These are phyloP conservation scores for Prionailurus bengalensis DNA, from an alignment of 2,113 vertebrate species.

Conservation along the genomic window DNA sequence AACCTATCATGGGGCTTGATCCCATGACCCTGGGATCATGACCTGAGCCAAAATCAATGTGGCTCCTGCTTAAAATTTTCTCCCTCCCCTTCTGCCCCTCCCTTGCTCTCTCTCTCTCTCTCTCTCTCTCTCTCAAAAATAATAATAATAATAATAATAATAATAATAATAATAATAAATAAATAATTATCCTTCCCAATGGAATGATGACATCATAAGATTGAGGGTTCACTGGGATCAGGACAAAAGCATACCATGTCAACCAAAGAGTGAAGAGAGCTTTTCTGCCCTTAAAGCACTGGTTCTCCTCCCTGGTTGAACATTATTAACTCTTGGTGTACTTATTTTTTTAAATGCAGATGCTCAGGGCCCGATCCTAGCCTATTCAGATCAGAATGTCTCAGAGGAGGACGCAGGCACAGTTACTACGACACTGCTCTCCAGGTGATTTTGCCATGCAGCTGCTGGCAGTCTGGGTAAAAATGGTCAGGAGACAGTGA, in stretches of 20 bases:
- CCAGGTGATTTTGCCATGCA: background rate
- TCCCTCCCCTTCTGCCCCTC: too few species aligned
- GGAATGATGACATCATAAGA: background rate
- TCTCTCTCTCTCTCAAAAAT: too few species aligned
- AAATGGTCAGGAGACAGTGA: background rate
- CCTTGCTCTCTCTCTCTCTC: too few species aligned
- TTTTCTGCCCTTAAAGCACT: background rate
- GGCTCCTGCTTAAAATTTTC: too few species aligned
- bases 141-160: too few species aligned
- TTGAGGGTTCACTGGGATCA: background rate
- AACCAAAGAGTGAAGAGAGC: background rate
- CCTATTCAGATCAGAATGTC: background rate
- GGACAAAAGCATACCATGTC: background rate
- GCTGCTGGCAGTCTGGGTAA: background rate
- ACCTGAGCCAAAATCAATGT: too few species aligned
- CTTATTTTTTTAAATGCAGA: background rate
- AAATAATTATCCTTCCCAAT: background rate
- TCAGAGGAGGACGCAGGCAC: rapidly evolving
- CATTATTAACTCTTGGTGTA: background rate
- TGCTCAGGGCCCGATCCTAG: background rate
- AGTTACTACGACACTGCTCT: background rate
- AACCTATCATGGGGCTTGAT: too few species aligned
- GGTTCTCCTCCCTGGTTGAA: background rate
- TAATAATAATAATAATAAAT: too few species aligned
- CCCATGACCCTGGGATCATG: too few species aligned